phyloP scores from a whole-genome alignment of 2,888 invertebrate genomes.

The Iselma pallidipennis region DNA sequence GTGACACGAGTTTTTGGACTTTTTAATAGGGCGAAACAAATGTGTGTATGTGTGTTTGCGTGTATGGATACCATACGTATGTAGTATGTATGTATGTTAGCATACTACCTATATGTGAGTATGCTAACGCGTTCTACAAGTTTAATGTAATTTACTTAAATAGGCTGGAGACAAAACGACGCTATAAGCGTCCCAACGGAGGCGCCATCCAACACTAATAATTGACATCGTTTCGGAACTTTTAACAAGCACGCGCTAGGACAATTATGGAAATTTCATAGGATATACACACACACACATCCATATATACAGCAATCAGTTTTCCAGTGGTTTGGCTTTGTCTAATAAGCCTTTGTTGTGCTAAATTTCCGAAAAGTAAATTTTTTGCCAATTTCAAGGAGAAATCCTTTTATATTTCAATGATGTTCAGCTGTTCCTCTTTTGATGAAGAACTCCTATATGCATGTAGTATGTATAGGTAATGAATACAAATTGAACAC shows the following conservation, averaged over 20 bases:
- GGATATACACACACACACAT: not conserved
- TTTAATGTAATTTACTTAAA: constrained; percentile 21
- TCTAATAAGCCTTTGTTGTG: not conserved
- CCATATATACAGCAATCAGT: no score
- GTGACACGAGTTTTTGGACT: no score
- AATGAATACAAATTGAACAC: not conserved
- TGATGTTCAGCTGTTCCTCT: not conserved
- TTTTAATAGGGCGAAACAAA: no score
- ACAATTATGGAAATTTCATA: constrained; percentile 24
- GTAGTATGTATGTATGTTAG: not conserved
- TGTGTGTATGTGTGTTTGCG: no score
- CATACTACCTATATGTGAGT: no score
- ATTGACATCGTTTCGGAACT: constrained; percentile 20
- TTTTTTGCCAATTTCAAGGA: not conserved
- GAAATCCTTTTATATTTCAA: not conserved
- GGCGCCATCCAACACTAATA: constrained; percentile 19
- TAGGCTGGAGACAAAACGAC: constrained; percentile 11
- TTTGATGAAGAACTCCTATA: not conserved
- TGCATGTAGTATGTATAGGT: not conserved
- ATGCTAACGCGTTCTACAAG: not conserved
- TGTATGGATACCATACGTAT: not conserved
- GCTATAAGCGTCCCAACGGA: constrained; percentile 9
- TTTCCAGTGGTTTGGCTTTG: not conserved
- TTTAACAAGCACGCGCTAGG: constrained; percentile 27
- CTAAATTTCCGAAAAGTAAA: no score